These are phyloP conservation scores for Agonopterix subpropinquella DNA, from an alignment of 2,888 invertebrate genomes.

Conservation along the genomic window DNA sequence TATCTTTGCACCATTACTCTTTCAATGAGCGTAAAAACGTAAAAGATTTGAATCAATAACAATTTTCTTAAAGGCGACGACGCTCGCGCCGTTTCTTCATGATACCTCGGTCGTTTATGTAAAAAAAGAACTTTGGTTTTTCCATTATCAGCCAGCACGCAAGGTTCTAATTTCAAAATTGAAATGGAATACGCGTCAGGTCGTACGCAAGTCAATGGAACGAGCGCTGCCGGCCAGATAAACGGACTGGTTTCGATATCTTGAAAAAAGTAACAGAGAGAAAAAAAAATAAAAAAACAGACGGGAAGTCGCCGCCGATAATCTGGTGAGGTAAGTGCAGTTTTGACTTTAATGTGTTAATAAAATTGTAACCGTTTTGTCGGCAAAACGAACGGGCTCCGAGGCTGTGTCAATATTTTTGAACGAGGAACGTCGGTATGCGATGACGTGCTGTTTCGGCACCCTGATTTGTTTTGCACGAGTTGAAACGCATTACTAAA, in stretches of 20 bases:
- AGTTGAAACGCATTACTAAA: conserved; percentile 14
- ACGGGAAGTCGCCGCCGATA: conserved; percentile 68
- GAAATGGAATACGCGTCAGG: conserved; percentile 45
- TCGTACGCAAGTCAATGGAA: conserved; percentile 25
- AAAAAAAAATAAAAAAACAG: conserved; percentile 45
- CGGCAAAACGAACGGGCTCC: conserved; percentile 42
- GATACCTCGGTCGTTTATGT: too few relatives aligned
- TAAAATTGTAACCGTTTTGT: conserved; percentile 72
- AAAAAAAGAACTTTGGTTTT: conserved; percentile 1
- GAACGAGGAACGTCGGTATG: conserved; percentile 28
- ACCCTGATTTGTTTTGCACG: background rate
- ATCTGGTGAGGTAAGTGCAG: conserved; percentile 69
- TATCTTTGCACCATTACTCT: conserved; percentile 22
- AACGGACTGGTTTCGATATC: conserved; percentile 68
- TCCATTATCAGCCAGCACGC: conserved; percentile 14
- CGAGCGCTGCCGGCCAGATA: conserved; percentile 49
- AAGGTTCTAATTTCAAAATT: conserved; percentile 49
- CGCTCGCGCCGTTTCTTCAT: too few relatives aligned
- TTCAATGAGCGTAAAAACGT: too few relatives aligned
- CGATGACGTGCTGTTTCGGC: conserved; percentile 20
- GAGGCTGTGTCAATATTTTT: conserved; percentile 36
- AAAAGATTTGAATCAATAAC: too few relatives aligned
- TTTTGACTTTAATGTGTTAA: conserved; percentile 74
- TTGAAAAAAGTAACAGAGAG: conserved; percentile 37
- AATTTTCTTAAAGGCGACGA: too few relatives aligned